phyloP scores from a whole-genome alignment of 2,888 invertebrate species.

The Cryptophagus acutangulus region DNA sequence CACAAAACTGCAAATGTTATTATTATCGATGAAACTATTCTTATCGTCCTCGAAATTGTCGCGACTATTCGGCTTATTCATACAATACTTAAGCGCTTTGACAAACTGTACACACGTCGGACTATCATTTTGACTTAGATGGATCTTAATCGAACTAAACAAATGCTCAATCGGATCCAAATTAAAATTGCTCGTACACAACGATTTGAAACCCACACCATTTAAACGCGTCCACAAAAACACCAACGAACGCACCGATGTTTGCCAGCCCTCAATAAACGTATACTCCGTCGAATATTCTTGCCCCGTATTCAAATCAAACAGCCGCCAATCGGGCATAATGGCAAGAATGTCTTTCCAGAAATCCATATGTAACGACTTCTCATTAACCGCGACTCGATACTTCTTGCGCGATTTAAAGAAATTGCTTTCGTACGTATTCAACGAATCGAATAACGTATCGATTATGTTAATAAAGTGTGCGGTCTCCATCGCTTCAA shows the following conservation, averaged over 20 bases:
- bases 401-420: no score
- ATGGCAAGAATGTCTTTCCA: not conserved
- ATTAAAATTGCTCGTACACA: not conserved
- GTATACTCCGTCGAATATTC: not conserved
- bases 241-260: constrained; percentile 1
- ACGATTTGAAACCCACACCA: not conserved
- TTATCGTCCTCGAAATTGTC: no score
- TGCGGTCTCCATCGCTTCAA: constrained; percentile 5
- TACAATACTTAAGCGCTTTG: no score
- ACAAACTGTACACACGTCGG: no score
- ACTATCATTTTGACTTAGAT: no score
- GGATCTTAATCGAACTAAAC: no score
- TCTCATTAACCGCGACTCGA: no score
- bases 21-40: no score
- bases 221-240: constrained; percentile 2
- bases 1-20: no score
- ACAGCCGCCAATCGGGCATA: constrained; percentile 7
- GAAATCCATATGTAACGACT: not conserved
- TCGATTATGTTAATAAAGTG: constrained; percentile 7
- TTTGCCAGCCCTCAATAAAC: constrained; percentile 3
- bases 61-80: no score
- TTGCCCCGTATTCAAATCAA: not conserved
- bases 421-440: no score
- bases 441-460: constrained; percentile 6
- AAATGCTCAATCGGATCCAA: not conserved